Percentiles rank a stretch among this genome's conserved stretches.
These are phyloP conservation scores for Pocillopora meandrina DNA, from an alignment of 92 coral and sea anemone genomes.

Conservation along the genomic window DNA sequence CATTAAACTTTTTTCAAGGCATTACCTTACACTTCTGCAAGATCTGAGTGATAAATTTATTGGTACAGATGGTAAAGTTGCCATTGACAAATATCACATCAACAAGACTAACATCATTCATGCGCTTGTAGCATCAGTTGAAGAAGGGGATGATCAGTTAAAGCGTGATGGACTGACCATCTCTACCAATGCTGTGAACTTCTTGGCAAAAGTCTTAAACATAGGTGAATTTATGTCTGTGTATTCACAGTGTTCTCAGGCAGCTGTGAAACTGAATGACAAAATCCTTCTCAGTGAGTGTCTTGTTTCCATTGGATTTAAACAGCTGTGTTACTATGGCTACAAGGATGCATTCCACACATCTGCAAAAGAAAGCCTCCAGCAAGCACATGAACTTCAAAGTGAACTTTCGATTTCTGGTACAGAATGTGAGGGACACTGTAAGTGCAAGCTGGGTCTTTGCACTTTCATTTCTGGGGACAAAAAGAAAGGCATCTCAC, in stretches of 20 bases:
- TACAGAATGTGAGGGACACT: slow-evolving; percentile 69
- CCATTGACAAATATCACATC: slow-evolving; percentile 45
- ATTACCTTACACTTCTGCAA: slow-evolving; percentile 46
- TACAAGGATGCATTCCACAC: slow-evolving; percentile 21
- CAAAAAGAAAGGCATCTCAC: slow-evolving; percentile 50
- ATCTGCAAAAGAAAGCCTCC: slow-evolving; percentile 39
- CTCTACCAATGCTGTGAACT: slow-evolving; percentile 74
- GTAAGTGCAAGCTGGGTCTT: slow-evolving; percentile 80
- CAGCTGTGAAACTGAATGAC: slow-evolving; percentile 34
- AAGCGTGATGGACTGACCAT: slow-evolving; percentile 51
- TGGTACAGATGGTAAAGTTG: slow-evolving; percentile 54
- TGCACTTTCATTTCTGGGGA: slow-evolving; percentile 59
- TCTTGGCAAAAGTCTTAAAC: slow-evolving; percentile 74
- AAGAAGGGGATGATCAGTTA: slow-evolving; percentile 14
- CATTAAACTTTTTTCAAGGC: slow-evolving; percentile 45
- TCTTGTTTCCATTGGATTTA: slow-evolving; percentile 75
- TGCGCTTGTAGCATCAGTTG: slow-evolving; percentile 58
- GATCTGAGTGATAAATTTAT: slow-evolving; percentile 58
- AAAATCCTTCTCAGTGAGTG: slow-evolving; percentile 60
- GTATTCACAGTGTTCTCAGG: slow-evolving; percentile 39
- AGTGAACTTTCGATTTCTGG: neutral
- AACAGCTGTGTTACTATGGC: slow-evolving; percentile 73
- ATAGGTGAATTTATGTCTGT: slow-evolving; percentile 60
- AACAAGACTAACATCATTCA: slow-evolving; percentile 69
- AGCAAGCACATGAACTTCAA: slow-evolving; percentile 57